Evolutionary conservation across 2,888 invertebrate species (phyloP).

Genomic region (Julus scanicus): DNA sequence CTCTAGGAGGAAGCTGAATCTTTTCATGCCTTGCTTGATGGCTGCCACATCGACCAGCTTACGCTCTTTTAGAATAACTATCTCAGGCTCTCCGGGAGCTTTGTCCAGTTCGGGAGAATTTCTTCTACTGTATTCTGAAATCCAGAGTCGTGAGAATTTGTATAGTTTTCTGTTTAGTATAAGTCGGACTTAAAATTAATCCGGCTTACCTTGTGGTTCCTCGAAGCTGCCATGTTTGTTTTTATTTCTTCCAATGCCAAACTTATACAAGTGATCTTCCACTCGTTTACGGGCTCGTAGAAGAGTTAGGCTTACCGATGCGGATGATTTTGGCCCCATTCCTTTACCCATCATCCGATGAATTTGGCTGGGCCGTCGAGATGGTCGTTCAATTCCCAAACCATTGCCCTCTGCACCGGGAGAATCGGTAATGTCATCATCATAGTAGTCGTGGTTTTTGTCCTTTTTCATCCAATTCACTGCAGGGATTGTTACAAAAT

Average conservation of each 20-base stretch:
- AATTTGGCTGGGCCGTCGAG: constrained; percentile 60
- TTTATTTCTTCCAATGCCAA: constrained; percentile 70
- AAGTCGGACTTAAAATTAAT: too few relatives aligned
- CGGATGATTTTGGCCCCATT: constrained; percentile 56
- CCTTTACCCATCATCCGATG: constrained; percentile 62
- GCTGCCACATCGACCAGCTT: constrained; percentile 82
- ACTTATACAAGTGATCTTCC: constrained; percentile 82
- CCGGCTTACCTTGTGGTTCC: constrained; percentile 72
- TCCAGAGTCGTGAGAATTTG: constrained; percentile 51
- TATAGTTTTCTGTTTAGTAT: too few relatives aligned
- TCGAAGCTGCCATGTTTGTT: constrained; percentile 89
- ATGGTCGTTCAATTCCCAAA: constrained; percentile 60
- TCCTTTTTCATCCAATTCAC: constrained; percentile 62
- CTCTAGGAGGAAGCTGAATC: constrained; percentile 92
- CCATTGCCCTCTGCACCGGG: constrained; percentile 59
- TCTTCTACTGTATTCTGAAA: constrained; percentile 77
- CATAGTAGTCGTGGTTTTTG: constrained; percentile 58
- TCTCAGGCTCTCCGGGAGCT: constrained; percentile 85
- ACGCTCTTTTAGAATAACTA: constrained; percentile 87
- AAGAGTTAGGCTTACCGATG: constrained; percentile 73
- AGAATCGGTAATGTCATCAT: constrained; percentile 60
- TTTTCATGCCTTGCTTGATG: constrained; percentile 86
- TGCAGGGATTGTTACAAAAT: constrained; percentile 47
- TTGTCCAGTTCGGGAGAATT: constrained; percentile 85
- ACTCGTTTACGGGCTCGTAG: constrained; percentile 87